Percentiles rank a stretch among this genome's conserved stretches.
These are phyloP conservation scores for Atta colombica DNA, from an alignment of 1,140 invertebrate species.

Conservation along the genomic window DNA sequence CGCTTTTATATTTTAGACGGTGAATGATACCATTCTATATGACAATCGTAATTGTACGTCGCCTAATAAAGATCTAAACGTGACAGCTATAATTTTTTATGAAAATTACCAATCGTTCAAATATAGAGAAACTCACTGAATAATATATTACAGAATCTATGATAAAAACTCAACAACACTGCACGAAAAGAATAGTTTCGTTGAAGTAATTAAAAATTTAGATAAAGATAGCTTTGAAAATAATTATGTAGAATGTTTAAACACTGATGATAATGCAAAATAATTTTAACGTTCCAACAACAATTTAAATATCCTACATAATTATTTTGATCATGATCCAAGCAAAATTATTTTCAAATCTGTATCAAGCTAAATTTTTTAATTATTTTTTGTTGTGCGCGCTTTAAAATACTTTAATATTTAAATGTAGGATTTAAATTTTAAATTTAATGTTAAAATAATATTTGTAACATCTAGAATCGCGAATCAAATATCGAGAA, in stretches of 20 bases:
- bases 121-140: neutral
- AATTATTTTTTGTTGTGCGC: no score
- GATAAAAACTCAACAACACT: neutral
- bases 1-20: neutral
- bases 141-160: neutral
- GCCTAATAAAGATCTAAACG: neutral
- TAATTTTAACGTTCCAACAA: no score
- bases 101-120: neutral
- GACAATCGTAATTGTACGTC: conserved; percentile 8
- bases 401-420: neutral
- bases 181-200: no score
- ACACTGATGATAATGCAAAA: no score
- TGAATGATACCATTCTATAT: neutral
- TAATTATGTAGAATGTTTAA: no score
- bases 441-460: no score
- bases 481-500: neutral
- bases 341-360: no score
- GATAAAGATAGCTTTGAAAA: no score
- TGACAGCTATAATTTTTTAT: neutral
- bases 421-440: neutral
- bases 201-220: no score
- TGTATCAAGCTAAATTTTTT: no score
- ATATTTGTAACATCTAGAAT: neutral
- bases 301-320: no score
- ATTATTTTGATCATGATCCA: no score